Percentiles rank a stretch among this genome's conserved stretches.
Evolutionary conservation across 1,140 invertebrate species (phyloP).

Genomic region (Drosophila melanica): DNA sequence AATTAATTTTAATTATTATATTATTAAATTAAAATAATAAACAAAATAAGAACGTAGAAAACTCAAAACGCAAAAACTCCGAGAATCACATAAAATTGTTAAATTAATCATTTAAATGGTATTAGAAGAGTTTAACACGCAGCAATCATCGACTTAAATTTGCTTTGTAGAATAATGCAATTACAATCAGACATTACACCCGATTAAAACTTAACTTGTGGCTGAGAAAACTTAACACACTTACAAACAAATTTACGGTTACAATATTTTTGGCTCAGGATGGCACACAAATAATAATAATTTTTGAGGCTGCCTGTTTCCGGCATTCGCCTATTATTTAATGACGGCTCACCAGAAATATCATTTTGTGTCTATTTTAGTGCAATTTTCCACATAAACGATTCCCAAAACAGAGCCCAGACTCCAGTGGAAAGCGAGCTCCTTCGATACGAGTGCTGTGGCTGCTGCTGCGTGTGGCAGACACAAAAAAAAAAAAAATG

Average conservation of each 20-base stretch:
- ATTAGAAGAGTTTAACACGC: too few species aligned
- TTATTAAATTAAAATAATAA: too few species aligned
- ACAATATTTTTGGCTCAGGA: not conserved
- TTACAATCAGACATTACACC: too few species aligned
- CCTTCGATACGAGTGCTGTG: not conserved
- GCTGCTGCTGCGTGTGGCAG: slow-evolving; percentile 59
- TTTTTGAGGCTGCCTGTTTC: slow-evolving; percentile 12
- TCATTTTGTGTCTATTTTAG: slow-evolving; percentile 81
- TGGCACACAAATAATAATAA: slow-evolving; percentile 8
- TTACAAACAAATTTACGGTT: not conserved
- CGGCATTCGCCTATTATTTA: slow-evolving; percentile 48
- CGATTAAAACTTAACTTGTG: too few species aligned
- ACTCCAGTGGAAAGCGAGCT: not conserved
- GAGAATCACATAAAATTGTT: too few species aligned
- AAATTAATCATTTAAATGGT: too few species aligned
- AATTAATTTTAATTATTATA: too few species aligned
- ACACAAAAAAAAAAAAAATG: slow-evolving; percentile 50
- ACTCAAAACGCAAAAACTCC: too few species aligned
- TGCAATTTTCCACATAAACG: slow-evolving; percentile 77
- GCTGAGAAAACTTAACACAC: too few species aligned
- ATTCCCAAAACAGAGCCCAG: slow-evolving; percentile 33
- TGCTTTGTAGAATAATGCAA: too few species aligned
- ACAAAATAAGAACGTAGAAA: too few species aligned
- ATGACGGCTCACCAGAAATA: slow-evolving; percentile 61
- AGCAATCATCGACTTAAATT: too few species aligned